Conservation (phyloP, 1,140 invertebrate genomes). For the Hycleus phaleratus region DNA sequence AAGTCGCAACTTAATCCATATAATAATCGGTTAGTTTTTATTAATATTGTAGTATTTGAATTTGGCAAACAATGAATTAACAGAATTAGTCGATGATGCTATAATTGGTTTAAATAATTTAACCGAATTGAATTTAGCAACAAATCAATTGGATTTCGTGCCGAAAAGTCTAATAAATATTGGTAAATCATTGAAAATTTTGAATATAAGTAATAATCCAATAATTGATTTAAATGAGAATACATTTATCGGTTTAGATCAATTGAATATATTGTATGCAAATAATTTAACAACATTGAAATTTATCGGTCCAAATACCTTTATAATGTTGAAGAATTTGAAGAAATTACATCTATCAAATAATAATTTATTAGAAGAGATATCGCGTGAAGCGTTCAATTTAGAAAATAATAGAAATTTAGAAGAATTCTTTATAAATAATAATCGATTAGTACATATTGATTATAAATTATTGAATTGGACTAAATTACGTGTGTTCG, state of each 20-base stretch:
- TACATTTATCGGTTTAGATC: conserved; percentile 46
- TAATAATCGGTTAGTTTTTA: not conserved
- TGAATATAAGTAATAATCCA: conserved; percentile 51
- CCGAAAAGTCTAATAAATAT: conserved; percentile 47
- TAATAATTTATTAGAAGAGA: not conserved
- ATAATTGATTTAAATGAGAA: conserved; percentile 48
- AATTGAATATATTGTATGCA: conserved; percentile 24
- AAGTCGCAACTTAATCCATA: conserved; percentile 10
- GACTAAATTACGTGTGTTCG: conserved; percentile 34
- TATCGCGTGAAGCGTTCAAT: not conserved
- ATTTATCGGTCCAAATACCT: conserved; percentile 45
- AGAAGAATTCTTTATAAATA: conserved; percentile 31
- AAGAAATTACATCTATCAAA: conserved; percentile 45
- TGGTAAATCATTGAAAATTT: conserved; percentile 43
- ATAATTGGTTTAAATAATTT: conserved; percentile 44
- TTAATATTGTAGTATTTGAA: conserved; percentile 45
- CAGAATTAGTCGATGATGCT: conserved; percentile 39
- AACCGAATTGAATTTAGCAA: conserved; percentile 47
- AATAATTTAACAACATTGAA: conserved; percentile 47
- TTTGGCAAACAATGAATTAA: conserved; percentile 49
- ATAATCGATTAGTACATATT: conserved; percentile 29
- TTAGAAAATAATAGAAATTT: not conserved
- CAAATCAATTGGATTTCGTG: conserved; percentile 49
- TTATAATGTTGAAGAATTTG: conserved; percentile 45
- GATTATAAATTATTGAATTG: conserved; percentile 27